Evolutionary conservation across 2,113 vertebrate species (phyloP), one percentile per base, ranked within the genome.

Genomic region (Mola mola): DNA sequence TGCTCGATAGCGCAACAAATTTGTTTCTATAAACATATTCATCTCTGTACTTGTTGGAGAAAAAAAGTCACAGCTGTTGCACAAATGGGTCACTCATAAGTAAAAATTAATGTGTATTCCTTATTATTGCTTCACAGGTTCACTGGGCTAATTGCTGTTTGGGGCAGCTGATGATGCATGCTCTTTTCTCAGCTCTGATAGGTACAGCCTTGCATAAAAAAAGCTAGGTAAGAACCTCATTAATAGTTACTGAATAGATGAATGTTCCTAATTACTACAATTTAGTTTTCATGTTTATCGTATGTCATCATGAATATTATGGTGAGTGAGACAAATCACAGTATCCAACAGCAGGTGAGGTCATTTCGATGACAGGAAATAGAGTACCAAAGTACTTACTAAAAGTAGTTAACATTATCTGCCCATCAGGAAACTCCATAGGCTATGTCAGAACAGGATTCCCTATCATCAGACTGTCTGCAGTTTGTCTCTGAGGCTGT

Each of bases 111-210:
- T 15, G 9, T 20, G 37, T 26, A 10, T 44, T 40, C 22, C n/a
- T 51, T 31, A 33, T 36, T 53, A 33, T 31, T 43, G 41, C 11
- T 15, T 46, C 31, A 47, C 42, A 21, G 21, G 43, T 56, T 57
- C 46, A 44, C 15, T 13, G 6, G 46, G 55, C 42, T 52, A 65
- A 52, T 47, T 61, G 49, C 19, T 13, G 10, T 51, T 61, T 60
- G 21, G 34, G 43, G 28, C 19, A 22, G 19, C 43, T 36, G 40
- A 36, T 21, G 40, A 19, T 33, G 26, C 7, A 17, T 50, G 33
- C 5, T 33, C 19, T 40, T 22, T 41, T 40, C 24, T 29, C 17
- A 34, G 20, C 60, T 34, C 20, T 0, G 4, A 52, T 50, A 34
- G 62, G 56, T 36, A n/a, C 20, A 33, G 17, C 37, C 53, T 64